Base-by-base conservation (phyloP, 2,888 invertebrate genomes). In the Laspeyria flexula region DNA sequence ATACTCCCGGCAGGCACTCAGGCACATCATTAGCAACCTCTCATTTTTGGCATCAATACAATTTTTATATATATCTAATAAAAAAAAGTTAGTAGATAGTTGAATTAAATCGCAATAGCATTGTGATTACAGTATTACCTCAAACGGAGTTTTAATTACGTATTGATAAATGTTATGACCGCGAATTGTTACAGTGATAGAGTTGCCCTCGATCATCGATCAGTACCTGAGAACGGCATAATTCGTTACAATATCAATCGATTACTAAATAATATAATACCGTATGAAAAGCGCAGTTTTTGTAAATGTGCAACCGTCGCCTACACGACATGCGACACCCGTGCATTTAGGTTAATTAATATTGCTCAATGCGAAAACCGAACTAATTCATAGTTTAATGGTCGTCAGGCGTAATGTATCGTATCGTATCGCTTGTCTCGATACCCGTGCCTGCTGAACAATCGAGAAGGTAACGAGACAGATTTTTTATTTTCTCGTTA, bases 281-380 rank as follows among this genome's bases (percentile, higher is more conserved):
- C 27, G 15, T 34, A 50, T 43, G n/a, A 35, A 50, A 44, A 42
- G 31, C n/a, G 46, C 31, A 46, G 43, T 45, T 56, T 34, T 48
- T 23, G 41, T 67, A 43, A 55, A 55, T 27, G 51, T 50, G 50
- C 50, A 48, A 54, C 43, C 13, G 21, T 21, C 49, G 21, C 53
- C 37, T 43, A 49, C 55, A 46, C 48, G 48, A 49, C 37, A 47
- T 54, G 43, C 48, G 48, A 49, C 37, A 47, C 47, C 29, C 45
- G 34, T 37, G 48, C 42, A 54, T 55, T 57, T 43, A 55, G 27
- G 43, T 61, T 61, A 57, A 69, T 58, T 46, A 59, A 43, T 33
- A 55, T 68, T 66, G 51, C 49, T 42, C 46, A 64, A 63, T 45
- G 7, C 47, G 37, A 31, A 33, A 55, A 38, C 16, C 40, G 40